phyloP scores from a whole-genome alignment of 1,140 invertebrate species.

The Aplysia californica region DNA sequence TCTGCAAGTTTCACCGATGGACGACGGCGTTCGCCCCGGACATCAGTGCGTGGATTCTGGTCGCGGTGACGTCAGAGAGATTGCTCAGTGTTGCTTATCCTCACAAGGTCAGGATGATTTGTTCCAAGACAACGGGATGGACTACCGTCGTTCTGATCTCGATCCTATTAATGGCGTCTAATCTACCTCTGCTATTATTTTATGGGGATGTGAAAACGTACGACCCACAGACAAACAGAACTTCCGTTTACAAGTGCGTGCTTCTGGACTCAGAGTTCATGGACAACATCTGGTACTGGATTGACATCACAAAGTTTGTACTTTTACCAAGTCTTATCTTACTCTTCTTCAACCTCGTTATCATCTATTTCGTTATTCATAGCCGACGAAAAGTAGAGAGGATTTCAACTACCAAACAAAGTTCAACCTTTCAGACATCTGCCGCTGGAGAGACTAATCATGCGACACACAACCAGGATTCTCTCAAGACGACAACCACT shows the following conservation, averaged over 20 bases:
- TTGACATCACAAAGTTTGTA: conserved; percentile 7
- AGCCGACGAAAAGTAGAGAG: conserved; percentile 2
- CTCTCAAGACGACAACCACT: background rate
- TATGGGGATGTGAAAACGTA: background rate
- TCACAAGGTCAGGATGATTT: conserved; percentile 5
- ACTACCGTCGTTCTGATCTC: background rate
- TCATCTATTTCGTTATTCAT: background rate
- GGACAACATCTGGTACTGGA: conserved; percentile 5
- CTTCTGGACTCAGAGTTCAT: background rate
- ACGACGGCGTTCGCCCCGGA: conserved; percentile 3
- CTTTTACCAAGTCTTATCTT: conserved; percentile 8
- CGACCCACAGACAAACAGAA: background rate
- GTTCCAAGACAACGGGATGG: background rate
- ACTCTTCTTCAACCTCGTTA: conserved; percentile 15
- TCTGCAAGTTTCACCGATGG: conserved; percentile 24
- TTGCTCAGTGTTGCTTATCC: conserved; percentile 2
- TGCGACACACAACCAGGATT: background rate
- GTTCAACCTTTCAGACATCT: too few species aligned
- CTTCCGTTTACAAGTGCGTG: background rate
- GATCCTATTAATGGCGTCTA: background rate
- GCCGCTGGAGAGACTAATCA: background rate
- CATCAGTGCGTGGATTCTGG: conserved; percentile 15
- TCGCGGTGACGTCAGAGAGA: conserved; percentile 7
- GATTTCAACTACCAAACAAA: too few species aligned
- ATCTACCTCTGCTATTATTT: background rate